Base-by-base conservation (phyloP, 2,797 vertebrate species). In the Malacoraja senta region DNA sequence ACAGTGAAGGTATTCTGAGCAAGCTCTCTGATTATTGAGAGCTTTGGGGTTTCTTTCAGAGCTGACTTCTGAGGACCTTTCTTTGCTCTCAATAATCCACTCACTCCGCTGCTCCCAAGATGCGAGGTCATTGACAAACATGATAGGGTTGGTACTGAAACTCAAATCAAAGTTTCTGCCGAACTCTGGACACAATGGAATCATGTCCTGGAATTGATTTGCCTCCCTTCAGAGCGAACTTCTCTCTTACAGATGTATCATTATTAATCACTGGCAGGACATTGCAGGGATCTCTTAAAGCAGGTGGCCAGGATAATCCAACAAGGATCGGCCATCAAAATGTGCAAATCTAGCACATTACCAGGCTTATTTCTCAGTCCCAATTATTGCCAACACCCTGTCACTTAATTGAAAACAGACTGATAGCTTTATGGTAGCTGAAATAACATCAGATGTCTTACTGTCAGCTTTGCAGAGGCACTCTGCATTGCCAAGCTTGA, bases 321-420 rank as follows among this genome's bases (percentile, higher is more conserved):
- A 61, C 24, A 88, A 8, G 7, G 17, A 88, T n/a, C 29, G 19
- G 61, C n/a, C 61, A 65, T 32, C 19, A 88, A 88, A 32, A 65
- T 88, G 29, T 88, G 84, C 84, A 68, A 61, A 65, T 68, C 65
- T 9, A 32, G 84, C 84, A 32, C 15, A 88, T 65, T 35, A 88
- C 32, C 61, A 8, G 7, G 29, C 61, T 65, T 88, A 65, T 68
- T 88, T 63, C 61, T 21, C n/a, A 32, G 29, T 29, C n/a, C n/a
- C 61, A 35, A 17, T 88, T 65, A 68, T 68, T 88, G 84, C 84
- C 84, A 88, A 44, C 61, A 35, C 61, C 61, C 61, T 32, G 61
- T 88, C 84, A 88, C 35, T 32, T 88, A 88, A 88, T 88, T 88
- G 84, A 32, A 88, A 32, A 26, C 29, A 88, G 83, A n/a, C 83